These are phyloP conservation scores for Yasuhikotakia modesta DNA, from an alignment of 2,797 vertebrate species.

Conservation along the genomic window DNA sequence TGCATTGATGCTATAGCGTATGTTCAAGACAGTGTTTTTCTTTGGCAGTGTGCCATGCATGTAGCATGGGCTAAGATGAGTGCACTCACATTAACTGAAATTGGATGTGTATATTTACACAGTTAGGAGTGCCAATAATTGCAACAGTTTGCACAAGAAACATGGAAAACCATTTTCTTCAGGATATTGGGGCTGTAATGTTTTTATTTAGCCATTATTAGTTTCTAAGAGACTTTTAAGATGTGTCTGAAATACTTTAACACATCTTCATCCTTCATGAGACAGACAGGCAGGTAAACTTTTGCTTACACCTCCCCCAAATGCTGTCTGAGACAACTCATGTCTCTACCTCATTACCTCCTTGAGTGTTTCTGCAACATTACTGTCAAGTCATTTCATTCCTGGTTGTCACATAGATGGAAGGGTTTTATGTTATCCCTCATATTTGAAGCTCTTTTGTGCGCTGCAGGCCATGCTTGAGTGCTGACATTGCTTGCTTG, in stretches of 20 bases:
- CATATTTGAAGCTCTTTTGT: slow-evolving; percentile 13
- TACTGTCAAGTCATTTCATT: slow-evolving; percentile 11
- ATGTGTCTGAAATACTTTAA: not conserved
- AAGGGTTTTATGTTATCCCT: slow-evolving; percentile 4
- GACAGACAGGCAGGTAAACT: not conserved
- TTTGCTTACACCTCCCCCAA: not conserved
- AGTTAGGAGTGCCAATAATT: not conserved
- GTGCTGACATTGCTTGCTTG: not conserved
- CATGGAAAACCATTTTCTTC: not conserved
- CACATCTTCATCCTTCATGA: slow-evolving; percentile 8
- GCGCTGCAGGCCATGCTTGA: not conserved
- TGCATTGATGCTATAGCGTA: not conserved
- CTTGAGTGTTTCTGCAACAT: not conserved
- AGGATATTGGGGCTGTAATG: not conserved
- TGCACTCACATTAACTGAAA: slow-evolving; percentile 1
- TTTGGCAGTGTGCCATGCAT: slow-evolving; percentile 28
- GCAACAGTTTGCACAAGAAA: slow-evolving; percentile 17
- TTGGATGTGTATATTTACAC: not conserved
- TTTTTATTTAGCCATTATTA: not conserved
- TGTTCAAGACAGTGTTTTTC: slow-evolving; percentile 19
- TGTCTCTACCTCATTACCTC: slow-evolving; percentile 6
- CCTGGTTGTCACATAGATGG: not conserved
- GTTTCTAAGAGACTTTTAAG: not conserved
- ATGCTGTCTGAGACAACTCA: not conserved
- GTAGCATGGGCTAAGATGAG: not conserved